A percentile compares a stretch with the other conserved stretches of the same genome.
These are phyloP conservation scores for Microcebus tavaratra DNA, from an alignment of 2,113 vertebrate species.

Conservation along the genomic window DNA sequence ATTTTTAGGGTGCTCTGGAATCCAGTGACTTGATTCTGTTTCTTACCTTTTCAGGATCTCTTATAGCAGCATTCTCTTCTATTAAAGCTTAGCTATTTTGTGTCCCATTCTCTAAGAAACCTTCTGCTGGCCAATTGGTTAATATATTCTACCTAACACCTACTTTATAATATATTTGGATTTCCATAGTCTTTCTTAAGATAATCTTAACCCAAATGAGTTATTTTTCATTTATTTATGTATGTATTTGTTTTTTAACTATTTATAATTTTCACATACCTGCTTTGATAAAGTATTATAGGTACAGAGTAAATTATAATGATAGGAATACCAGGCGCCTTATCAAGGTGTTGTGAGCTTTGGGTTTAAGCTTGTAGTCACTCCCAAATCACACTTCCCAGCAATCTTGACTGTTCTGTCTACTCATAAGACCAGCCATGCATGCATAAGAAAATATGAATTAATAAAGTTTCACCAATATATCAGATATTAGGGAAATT, in stretches of 20 bases:
- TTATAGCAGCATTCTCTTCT: background rate
- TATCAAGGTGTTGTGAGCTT: background rate
- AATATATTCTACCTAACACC: background rate
- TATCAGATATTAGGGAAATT: background rate
- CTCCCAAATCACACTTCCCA: background rate
- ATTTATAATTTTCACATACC: background rate
- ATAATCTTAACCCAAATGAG: background rate
- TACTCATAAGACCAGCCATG: background rate
- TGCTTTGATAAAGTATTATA: background rate
- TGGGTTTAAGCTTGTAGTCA: background rate
- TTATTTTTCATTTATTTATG: background rate
- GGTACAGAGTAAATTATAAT: background rate
- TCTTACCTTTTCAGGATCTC: background rate
- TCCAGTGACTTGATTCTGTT: background rate
- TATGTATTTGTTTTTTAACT: background rate
- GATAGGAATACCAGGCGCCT: background rate
- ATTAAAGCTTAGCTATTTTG: background rate
- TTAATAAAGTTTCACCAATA: background rate
- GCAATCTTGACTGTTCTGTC: background rate
- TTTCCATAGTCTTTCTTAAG: conserved; percentile 4
- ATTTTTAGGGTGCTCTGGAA: background rate
- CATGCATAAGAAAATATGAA: background rate
- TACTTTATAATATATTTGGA: conserved; percentile 1
- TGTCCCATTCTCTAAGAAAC: background rate
- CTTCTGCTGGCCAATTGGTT: background rate